These are phyloP conservation scores for Diarsia rubi DNA, from an alignment of 2,888 invertebrate species.

Conservation along the genomic window DNA sequence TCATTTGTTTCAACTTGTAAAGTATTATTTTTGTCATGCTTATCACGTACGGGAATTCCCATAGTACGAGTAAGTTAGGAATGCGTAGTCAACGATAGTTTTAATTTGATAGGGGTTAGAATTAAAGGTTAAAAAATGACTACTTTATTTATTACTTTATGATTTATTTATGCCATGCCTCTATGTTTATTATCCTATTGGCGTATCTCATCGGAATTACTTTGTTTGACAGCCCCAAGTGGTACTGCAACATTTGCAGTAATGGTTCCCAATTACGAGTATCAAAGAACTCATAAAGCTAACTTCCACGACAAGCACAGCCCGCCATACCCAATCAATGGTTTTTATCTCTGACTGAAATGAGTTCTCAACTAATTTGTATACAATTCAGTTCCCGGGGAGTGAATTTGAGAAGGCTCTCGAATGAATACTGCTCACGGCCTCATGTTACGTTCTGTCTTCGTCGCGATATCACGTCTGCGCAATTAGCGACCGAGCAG, in stretches of 20 bases:
- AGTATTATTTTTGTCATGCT: conserved; percentile 10
- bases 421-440: not conserved
- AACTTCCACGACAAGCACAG: not conserved
- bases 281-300: not conserved
- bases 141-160: not conserved
- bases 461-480: conserved; percentile 47
- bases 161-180: not conserved
- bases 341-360: not conserved
- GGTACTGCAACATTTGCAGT: not conserved
- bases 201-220: not conserved
- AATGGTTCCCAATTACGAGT: not conserved
- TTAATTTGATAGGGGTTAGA: not conserved
- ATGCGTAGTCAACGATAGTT: conserved; percentile 16
- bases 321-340: not conserved
- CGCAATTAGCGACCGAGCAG: conserved; percentile 59
- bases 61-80: not conserved
- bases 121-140: not conserved
- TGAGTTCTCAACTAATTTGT: conserved; percentile 20
- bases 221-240: not conserved
- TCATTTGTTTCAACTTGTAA: conserved; percentile 33
- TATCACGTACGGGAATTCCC: conserved; percentile 29
- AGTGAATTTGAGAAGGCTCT: not conserved
- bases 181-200: not conserved
- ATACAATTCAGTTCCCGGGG: conserved; percentile 14
- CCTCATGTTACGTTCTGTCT: conserved; percentile 19